A percentile compares a stretch with the other conserved stretches of the same genome.
phyloP scores from a whole-genome alignment of 2,888 invertebrate species.

The Aspidiotus rigidus region DNA sequence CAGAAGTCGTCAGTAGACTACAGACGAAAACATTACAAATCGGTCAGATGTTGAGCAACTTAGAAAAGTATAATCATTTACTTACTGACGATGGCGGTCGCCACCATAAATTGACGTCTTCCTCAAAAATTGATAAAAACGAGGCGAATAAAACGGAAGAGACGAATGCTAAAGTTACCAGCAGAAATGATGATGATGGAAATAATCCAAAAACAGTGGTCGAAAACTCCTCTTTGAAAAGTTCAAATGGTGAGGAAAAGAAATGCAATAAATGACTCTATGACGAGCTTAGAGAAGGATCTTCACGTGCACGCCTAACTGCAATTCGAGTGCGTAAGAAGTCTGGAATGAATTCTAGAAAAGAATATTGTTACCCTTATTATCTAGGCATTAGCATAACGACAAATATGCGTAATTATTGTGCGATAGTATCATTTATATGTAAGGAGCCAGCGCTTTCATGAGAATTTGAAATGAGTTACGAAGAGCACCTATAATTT shows the following conservation, averaged over 20 bases:
- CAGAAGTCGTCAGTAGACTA: constrained; percentile 87
- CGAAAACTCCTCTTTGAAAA: not conserved
- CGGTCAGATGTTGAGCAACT: constrained; percentile 77
- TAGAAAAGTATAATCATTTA: constrained; percentile 65
- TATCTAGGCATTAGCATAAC: too few relatives aligned
- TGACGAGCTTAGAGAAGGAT: not conserved
- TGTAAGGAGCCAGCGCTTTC: too few relatives aligned
- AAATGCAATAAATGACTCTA: not conserved
- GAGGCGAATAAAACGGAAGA: not conserved
- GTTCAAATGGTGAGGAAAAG: not conserved
- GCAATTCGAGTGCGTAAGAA: too few relatives aligned
- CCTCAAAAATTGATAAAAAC: not conserved
- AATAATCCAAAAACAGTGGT: not conserved
- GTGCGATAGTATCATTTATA: too few relatives aligned
- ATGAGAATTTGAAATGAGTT: too few relatives aligned
- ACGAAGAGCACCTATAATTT: too few relatives aligned
- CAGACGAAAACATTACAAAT: constrained; percentile 93
- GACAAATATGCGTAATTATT: too few relatives aligned
- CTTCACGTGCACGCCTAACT: too few relatives aligned
- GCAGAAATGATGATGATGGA: too few relatives aligned
- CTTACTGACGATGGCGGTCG: constrained; percentile 20
- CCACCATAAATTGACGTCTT: constrained; percentile 6
- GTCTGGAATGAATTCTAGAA: too few relatives aligned
- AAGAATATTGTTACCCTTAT: too few relatives aligned
- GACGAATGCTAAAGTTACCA: too few relatives aligned